Conservation (phyloP, 2,113 vertebrate genomes). For the Sapayoa aenigma region DNA sequence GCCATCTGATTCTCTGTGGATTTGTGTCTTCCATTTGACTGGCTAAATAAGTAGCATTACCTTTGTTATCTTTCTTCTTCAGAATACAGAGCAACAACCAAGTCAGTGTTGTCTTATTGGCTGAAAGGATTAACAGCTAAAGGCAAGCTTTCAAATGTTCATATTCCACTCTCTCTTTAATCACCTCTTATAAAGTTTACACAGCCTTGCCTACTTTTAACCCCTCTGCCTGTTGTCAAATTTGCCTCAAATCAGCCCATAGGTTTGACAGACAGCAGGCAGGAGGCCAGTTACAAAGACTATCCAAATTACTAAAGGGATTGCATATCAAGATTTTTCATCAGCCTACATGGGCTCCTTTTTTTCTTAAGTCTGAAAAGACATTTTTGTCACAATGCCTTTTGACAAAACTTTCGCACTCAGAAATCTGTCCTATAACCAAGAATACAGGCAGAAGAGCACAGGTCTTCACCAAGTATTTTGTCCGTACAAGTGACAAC, state of each 20-base stretch:
- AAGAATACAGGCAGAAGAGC: background rate
- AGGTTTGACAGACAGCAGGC: background rate
- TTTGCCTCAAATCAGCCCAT: background rate
- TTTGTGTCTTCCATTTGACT: background rate
- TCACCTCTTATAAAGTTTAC: background rate
- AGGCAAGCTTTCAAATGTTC: background rate
- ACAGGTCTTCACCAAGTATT: background rate
- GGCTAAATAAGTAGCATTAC: background rate
- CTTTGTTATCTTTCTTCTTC: background rate
- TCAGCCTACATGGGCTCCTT: background rate
- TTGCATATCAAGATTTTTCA: background rate
- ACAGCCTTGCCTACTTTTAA: background rate
- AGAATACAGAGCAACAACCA: background rate
- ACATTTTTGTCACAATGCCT: background rate
- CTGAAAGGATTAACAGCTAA: background rate
- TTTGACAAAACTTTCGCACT: background rate
- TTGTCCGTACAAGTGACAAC: background rate
- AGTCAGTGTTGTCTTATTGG: background rate
- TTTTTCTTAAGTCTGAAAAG: background rate
- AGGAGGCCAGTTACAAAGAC: background rate
- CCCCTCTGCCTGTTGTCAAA: background rate
- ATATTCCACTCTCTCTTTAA: background rate
- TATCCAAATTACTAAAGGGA: too few relatives aligned
- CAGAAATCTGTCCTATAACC: background rate
- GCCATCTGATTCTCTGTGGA: background rate